Percentiles rank a stretch among this genome's conserved stretches.
phyloP scores from a whole-genome alignment of 2,888 invertebrate species.

The Sisyra terminalis region DNA sequence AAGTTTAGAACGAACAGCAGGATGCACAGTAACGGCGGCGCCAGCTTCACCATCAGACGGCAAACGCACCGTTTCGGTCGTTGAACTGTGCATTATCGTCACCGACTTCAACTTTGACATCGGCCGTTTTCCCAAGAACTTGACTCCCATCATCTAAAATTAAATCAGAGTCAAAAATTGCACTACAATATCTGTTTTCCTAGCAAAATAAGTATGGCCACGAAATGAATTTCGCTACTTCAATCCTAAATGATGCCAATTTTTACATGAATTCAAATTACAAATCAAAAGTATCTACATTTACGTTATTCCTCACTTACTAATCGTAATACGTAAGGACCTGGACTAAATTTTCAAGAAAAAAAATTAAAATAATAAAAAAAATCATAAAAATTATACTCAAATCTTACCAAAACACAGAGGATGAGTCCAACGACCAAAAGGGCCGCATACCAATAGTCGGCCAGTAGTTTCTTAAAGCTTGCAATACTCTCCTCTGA shows the following conservation, averaged over 20 bases:
- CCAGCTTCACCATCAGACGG: constrained; percentile 54
- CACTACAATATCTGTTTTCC: no score
- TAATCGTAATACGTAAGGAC: no score
- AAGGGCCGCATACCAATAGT: constrained; percentile 83
- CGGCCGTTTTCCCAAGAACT: constrained; percentile 61
- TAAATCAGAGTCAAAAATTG: constrained; percentile 8
- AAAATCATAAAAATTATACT: no score
- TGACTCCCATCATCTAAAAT: constrained; percentile 59
- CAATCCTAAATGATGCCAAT: no score
- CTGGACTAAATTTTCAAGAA: no score
- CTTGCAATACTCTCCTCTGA: constrained; percentile 83
- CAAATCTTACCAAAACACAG: constrained; percentile 70
- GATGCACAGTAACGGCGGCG: constrained; percentile 56
- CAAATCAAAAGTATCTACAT: no score
- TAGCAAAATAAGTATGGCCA: no score
- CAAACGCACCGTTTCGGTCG: constrained; percentile 73
- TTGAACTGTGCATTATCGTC: constrained; percentile 79
- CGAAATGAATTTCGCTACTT: no score
- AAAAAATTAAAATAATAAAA: no score
- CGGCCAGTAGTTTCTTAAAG: constrained; percentile 71
- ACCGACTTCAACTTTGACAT: constrained; percentile 72
- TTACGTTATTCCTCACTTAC: no score
- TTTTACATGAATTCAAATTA: no score
- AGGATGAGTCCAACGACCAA: constrained; percentile 57
- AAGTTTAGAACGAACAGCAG: constrained; percentile 70